These are phyloP conservation scores for Sterrhoptilus dennistouni DNA, from an alignment of 2,113 vertebrate genomes.

Conservation along the genomic window DNA sequence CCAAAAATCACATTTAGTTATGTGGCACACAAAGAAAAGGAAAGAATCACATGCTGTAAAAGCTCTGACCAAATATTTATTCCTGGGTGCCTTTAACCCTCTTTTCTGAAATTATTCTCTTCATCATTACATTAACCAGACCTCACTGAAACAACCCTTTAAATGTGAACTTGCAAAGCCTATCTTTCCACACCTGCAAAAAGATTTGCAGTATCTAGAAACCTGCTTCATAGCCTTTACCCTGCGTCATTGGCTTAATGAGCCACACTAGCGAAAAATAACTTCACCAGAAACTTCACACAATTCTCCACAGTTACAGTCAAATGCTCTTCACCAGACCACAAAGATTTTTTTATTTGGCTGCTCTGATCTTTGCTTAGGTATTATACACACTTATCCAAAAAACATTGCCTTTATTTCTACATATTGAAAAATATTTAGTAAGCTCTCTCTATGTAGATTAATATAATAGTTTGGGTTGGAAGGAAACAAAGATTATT, in stretches of 20 bases:
- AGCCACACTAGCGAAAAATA: not conserved
- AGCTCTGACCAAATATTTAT: not conserved
- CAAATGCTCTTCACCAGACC: not conserved
- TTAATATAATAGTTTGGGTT: not conserved
- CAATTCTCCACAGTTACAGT: not conserved
- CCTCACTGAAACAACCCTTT: not conserved
- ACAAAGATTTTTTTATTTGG: not conserved
- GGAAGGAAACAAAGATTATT: not conserved
- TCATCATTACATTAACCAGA: not conserved
- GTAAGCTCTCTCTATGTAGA: not conserved
- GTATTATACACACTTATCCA: not conserved
- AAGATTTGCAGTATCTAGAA: not conserved
- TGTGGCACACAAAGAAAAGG: not conserved
- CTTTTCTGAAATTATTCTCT: not conserved
- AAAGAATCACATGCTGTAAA: not conserved
- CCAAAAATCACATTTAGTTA: not conserved
- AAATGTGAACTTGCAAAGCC: not conserved
- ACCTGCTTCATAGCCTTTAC: not conserved
- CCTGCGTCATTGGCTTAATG: not conserved
- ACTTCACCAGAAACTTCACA: not conserved
- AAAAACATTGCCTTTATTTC: not conserved
- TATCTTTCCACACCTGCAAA: not conserved
- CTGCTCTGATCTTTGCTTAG: not conserved
- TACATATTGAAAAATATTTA: not conserved
- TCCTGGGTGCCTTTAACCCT: not conserved